Percentiles rank a stretch among this genome's conserved stretches.
Evolutionary conservation across 2,113 vertebrate species (phyloP).

Genomic region (Entomyzon cyanotis): DNA sequence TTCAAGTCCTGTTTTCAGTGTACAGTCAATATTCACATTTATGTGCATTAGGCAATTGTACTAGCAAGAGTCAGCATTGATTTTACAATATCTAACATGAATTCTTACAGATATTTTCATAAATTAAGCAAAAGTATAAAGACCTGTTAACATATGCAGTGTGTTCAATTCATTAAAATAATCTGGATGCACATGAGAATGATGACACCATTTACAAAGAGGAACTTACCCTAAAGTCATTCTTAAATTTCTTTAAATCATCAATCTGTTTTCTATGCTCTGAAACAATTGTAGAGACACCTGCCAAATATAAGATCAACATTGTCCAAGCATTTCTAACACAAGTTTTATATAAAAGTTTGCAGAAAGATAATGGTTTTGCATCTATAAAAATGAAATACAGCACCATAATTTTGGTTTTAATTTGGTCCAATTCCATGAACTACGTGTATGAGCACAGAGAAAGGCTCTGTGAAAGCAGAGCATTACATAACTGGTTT

Average conservation of each 20-base stretch:
- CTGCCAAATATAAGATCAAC: constrained; percentile 69
- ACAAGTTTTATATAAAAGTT: background rate
- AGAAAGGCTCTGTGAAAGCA: background rate
- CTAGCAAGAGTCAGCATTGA: constrained; percentile 1
- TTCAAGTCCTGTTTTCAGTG: background rate
- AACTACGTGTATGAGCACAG: background rate
- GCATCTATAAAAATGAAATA: background rate
- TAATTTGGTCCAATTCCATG: background rate
- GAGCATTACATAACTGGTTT: background rate
- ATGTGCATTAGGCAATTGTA: background rate
- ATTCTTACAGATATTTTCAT: background rate
- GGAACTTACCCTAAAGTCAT: constrained; percentile 95
- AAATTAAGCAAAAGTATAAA: background rate
- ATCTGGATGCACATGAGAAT: background rate
- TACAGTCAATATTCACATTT: background rate
- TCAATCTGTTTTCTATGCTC: constrained; percentile 98
- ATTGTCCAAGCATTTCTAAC: background rate
- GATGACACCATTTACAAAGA: background rate
- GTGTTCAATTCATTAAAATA: background rate
- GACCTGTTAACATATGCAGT: background rate
- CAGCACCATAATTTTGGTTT: background rate
- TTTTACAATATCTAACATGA: background rate
- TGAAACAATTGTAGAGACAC: constrained; percentile 86
- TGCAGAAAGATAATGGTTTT: background rate
- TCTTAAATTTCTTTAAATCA: constrained; percentile 99